Evolutionary conservation across 1,140 invertebrate species (phyloP).

Genomic region (Phenacoccus solenopsis): DNA sequence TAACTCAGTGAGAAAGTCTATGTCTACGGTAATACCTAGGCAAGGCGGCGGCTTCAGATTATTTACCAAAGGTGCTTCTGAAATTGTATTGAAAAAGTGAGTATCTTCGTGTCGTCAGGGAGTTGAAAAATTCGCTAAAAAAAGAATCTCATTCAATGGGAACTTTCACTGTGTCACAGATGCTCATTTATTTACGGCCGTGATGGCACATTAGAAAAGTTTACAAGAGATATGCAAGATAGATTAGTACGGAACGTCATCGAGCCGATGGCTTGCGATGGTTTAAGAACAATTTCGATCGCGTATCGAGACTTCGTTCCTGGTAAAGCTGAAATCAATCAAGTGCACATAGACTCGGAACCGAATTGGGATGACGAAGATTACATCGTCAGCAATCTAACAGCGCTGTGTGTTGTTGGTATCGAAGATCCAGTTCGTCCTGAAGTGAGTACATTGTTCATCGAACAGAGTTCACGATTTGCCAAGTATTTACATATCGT

Average conservation of each 20-base stretch:
- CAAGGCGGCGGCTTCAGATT: slow-evolving; percentile 77
- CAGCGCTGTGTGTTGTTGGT: slow-evolving; percentile 90
- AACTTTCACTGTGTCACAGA: slow-evolving; percentile 42
- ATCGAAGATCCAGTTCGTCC: slow-evolving; percentile 98
- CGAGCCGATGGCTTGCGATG: slow-evolving; percentile 98
- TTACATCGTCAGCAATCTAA: slow-evolving; percentile 80
- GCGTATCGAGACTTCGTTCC: slow-evolving; percentile 90
- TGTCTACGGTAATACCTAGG: slow-evolving; percentile 89
- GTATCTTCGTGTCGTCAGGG: slow-evolving; percentile 31
- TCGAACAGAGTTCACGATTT: neutral
- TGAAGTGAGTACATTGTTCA: slow-evolving; percentile 48
- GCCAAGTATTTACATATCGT: too few relatives aligned
- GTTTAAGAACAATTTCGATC: slow-evolving; percentile 90
- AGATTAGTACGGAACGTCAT: slow-evolving; percentile 87
- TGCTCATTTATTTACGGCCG: slow-evolving; percentile 93
- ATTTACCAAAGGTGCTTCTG: slow-evolving; percentile 96
- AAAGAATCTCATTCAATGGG: neutral
- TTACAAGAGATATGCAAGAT: slow-evolving; percentile 86
- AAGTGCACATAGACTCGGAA: slow-evolving; percentile 80
- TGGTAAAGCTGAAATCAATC: slow-evolving; percentile 80
- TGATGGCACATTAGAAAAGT: slow-evolving; percentile 79
- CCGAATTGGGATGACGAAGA: slow-evolving; percentile 98
- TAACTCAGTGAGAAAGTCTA: slow-evolving; percentile 96
- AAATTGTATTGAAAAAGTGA: slow-evolving; percentile 97
- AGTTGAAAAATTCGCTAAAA: too few relatives aligned